A percentile compares a stretch with the other conserved stretches of the same genome.
phyloP scores from a whole-genome alignment of 1,140 invertebrate species.

The Zaprionus camerounensis region DNA sequence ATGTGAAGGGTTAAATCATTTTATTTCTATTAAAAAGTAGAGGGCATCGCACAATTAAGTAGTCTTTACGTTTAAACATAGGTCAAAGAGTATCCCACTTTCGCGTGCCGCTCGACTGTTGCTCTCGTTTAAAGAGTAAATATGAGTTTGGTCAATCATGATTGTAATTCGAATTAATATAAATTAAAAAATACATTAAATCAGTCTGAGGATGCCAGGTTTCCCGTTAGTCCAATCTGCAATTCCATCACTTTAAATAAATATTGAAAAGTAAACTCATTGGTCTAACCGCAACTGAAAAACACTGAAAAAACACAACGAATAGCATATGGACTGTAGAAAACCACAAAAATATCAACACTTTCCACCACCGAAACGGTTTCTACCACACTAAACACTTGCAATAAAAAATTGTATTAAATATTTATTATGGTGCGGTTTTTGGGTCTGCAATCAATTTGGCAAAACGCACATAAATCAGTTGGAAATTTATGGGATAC shows the following conservation, averaged over 20 bases:
- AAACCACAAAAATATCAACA: constrained; percentile 13
- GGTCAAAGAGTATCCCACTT: too few species aligned
- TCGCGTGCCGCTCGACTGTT: too few species aligned
- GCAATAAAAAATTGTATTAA: constrained; percentile 44
- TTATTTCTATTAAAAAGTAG: too few species aligned
- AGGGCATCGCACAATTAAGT: too few species aligned
- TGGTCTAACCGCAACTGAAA: not conserved
- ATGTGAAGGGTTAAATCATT: too few species aligned
- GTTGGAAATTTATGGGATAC: constrained; percentile 40
- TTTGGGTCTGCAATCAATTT: constrained; percentile 60
- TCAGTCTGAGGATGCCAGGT: constrained; percentile 13
- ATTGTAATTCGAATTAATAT: constrained; percentile 5
- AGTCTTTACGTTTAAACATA: too few species aligned
- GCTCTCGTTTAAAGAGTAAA: too few species aligned
- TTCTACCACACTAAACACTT: constrained; percentile 20
- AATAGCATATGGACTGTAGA: not conserved
- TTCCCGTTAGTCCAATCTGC: constrained; percentile 30
- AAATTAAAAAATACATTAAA: constrained; percentile 51
- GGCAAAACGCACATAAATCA: constrained; percentile 64
- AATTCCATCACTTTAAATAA: constrained; percentile 50
- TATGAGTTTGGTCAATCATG: not conserved
- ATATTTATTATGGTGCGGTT: constrained; percentile 51
- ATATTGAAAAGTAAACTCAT: constrained; percentile 20
- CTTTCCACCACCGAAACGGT: constrained; percentile 8
- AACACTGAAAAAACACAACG: not conserved